Evolutionary conservation across 2,113 vertebrate genomes (phyloP).

Genomic region (Gavialis gangeticus): DNA sequence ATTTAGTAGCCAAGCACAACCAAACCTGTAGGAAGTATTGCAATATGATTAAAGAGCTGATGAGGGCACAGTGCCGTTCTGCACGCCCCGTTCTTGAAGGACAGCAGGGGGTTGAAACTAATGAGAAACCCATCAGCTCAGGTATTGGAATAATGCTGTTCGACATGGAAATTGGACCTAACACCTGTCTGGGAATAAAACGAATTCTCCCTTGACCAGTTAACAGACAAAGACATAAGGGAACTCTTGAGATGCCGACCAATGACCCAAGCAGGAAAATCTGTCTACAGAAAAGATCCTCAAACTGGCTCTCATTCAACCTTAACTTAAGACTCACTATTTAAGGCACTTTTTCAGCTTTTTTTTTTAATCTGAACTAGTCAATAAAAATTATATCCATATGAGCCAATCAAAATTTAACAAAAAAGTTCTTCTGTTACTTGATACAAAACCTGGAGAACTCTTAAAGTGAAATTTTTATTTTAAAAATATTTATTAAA

Average conservation of each 20-base stretch:
- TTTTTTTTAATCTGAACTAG: background rate
- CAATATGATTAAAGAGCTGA: background rate
- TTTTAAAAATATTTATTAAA: background rate
- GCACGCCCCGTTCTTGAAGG: slow-evolving; percentile 1
- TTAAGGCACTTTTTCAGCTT: background rate
- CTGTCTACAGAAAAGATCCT: slow-evolving; percentile 38
- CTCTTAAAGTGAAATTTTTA: background rate
- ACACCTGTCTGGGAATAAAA: background rate
- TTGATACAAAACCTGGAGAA: background rate
- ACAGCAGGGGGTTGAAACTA: background rate
- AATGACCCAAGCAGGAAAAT: background rate
- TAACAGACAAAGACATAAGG: background rate
- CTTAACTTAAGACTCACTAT: background rate
- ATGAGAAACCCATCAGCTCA: background rate
- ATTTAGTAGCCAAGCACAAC: background rate
- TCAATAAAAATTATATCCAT: no score
- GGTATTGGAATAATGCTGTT: background rate
- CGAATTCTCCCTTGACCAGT: background rate
- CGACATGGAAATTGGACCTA: no score
- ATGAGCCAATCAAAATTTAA: background rate
- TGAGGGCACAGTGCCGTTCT: slow-evolving; percentile 24
- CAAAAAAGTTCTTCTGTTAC: background rate
- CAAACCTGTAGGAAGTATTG: background rate
- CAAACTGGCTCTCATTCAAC: background rate
- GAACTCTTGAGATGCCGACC: slow-evolving; percentile 13